Evolutionary conservation across 2,113 vertebrate genomes (phyloP).

Genomic region (Cettia cetti): DNA sequence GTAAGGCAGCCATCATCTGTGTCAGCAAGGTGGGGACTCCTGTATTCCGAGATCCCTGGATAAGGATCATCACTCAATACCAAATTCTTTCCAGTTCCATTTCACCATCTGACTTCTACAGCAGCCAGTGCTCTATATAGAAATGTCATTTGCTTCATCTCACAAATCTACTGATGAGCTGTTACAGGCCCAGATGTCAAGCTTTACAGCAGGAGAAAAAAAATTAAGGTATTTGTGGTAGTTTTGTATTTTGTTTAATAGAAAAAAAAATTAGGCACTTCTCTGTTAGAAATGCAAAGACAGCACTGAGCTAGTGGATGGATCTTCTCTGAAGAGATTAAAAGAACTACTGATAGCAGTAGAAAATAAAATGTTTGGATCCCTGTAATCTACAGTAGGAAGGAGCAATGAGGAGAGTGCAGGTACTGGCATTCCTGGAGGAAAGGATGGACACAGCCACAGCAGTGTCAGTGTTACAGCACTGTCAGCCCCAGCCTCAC

Average conservation of each 20-base stretch:
- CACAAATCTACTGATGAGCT: constrained; percentile 55
- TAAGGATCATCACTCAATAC: constrained; percentile 35
- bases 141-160: constrained; percentile 53
- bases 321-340: not conserved
- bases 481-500: not conserved
- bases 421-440: not conserved
- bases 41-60: not conserved
- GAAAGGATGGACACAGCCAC: not conserved
- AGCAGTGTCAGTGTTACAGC: not conserved
- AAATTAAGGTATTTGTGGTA: not conserved
- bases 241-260: not conserved
- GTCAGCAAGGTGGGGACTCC: not conserved
- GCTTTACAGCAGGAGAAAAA: not conserved
- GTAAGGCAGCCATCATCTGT: not conserved
- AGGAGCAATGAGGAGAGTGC: not conserved
- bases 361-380: not conserved
- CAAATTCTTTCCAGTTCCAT: constrained; percentile 25
- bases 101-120: constrained; percentile 53
- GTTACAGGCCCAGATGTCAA: constrained; percentile 57
- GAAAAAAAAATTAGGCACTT: not conserved
- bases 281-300: not conserved
- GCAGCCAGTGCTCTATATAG: constrained; percentile 37
- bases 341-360: not conserved
- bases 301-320: not conserved
- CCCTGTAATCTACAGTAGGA: not conserved